A percentile compares a stretch with the other conserved stretches of the same genome.
These are phyloP conservation scores for Brachyhypopomus occidentalis DNA, from an alignment of 2,113 vertebrate genomes.

Conservation along the genomic window DNA sequence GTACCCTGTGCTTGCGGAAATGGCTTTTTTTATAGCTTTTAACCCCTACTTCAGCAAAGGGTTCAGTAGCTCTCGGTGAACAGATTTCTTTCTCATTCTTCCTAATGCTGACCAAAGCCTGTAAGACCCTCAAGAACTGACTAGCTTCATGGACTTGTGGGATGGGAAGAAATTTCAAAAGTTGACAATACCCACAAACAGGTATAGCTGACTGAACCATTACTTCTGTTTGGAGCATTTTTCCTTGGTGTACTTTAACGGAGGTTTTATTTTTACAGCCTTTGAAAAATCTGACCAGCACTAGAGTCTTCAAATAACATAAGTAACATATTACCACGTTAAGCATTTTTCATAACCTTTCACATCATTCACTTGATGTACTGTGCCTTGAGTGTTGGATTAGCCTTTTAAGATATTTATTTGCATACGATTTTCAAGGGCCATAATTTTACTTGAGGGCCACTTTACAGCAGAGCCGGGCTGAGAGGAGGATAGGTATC, in stretches of 20 bases:
- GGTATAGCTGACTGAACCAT: too few species aligned
- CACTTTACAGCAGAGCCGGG: conserved; percentile 29
- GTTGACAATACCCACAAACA: too few species aligned
- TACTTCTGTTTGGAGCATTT: neutral
- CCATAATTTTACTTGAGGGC: conserved; percentile 16
- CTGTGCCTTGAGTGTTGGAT: conserved; percentile 6
- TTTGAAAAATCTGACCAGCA: neutral
- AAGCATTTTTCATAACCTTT: conserved; percentile 29
- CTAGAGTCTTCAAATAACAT: conserved; percentile 13
- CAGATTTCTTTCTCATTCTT: too few species aligned
- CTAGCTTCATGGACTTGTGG: too few species aligned
- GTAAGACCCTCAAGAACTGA: too few species aligned
- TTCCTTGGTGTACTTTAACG: neutral
- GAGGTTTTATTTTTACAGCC: neutral
- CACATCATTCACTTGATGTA: conserved; percentile 12
- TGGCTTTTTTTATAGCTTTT: too few species aligned
- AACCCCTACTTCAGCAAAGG: too few species aligned
- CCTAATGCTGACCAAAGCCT: too few species aligned
- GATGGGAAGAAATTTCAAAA: too few species aligned
- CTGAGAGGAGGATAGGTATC: conserved; percentile 14
- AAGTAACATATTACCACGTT: conserved; percentile 16
- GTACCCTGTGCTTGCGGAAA: too few species aligned
- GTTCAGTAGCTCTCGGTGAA: too few species aligned
- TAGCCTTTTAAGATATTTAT: conserved; percentile 23
- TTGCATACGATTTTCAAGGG: conserved; percentile 20